Conservation (phyloP, 2,888 invertebrate genomes). For the Digitonthophagus gazella region DNA sequence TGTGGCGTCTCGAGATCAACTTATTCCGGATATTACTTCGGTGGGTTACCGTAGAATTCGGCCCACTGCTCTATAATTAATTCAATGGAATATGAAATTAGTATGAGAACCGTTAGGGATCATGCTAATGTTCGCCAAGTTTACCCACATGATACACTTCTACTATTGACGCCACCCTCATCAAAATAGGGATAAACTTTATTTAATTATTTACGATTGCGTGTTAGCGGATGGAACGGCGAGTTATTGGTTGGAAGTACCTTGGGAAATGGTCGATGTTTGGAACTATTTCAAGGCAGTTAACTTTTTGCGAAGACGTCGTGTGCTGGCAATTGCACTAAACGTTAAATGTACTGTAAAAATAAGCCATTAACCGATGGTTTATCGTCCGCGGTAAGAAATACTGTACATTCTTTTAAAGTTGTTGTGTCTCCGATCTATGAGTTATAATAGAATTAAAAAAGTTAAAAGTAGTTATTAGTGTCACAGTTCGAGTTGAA, state of each 20-base stretch:
- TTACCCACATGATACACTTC: background rate
- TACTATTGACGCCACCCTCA: background rate
- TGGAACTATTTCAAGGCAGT: too few relatives aligned
- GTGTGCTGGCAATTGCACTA: slow-evolving; percentile 4
- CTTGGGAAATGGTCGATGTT: background rate
- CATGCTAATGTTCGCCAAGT: background rate
- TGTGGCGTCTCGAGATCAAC: background rate
- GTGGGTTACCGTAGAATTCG: background rate
- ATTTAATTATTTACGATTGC: background rate
- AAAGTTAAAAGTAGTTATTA: background rate
- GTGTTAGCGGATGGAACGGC: too few relatives aligned
- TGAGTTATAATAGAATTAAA: background rate
- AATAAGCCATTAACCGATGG: slow-evolving; percentile 18
- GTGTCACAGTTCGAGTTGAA: too few relatives aligned
- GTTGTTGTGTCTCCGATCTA: background rate
- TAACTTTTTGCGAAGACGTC: background rate
- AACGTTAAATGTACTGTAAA: slow-evolving; percentile 16
- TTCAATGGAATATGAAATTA: background rate
- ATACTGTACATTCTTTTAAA: background rate
- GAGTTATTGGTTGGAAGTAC: background rate
- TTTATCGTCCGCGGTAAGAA: slow-evolving; percentile 14
- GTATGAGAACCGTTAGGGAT: background rate
- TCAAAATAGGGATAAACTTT: background rate
- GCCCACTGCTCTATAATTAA: background rate
- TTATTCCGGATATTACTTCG: background rate